These are phyloP conservation scores for Zonitis immaculata DNA, from an alignment of 2,888 invertebrate genomes.

Conservation along the genomic window DNA sequence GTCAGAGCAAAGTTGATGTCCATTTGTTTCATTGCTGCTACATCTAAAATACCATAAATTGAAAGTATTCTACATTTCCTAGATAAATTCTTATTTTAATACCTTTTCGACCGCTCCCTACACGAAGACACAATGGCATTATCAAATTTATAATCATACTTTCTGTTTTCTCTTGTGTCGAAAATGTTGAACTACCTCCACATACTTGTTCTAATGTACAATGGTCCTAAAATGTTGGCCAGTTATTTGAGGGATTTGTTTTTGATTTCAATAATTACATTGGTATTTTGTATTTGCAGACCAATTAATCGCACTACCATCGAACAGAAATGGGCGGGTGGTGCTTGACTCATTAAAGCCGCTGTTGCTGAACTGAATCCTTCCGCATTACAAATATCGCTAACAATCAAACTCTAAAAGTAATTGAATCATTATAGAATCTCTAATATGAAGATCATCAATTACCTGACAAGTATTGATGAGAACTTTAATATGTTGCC, in stretches of 20 bases:
- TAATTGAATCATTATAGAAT: background rate
- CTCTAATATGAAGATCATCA: background rate
- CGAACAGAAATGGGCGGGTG: slow-evolving; percentile 92
- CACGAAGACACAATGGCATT: slow-evolving; percentile 91
- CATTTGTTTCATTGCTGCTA: slow-evolving; percentile 79
- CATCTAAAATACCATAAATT: slow-evolving; percentile 74
- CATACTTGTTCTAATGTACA: slow-evolving; percentile 93
- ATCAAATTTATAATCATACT: slow-evolving; percentile 94
- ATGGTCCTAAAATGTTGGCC: slow-evolving; percentile 57
- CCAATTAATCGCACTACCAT: slow-evolving; percentile 94
- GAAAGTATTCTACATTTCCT: too few relatives aligned
- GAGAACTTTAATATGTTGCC: slow-evolving; percentile 88
- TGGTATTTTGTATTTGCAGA: slow-evolving; percentile 89
- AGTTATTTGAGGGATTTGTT: slow-evolving; percentile 3
- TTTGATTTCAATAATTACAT: slow-evolving; percentile 54
- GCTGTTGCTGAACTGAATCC: slow-evolving; percentile 79
- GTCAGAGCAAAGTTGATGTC: slow-evolving; percentile 90
- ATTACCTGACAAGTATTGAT: slow-evolving; percentile 79
- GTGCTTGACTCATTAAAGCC: slow-evolving; percentile 84
- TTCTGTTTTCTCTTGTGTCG: slow-evolving; percentile 88
- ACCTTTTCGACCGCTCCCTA: slow-evolving; percentile 94
- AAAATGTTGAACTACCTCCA: slow-evolving; percentile 84
- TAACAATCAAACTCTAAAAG: slow-evolving; percentile 68
- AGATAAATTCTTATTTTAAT: slow-evolving; percentile 17
- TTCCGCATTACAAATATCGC: slow-evolving; percentile 63